These are phyloP conservation scores for Myiotriccus ornatus DNA, from an alignment of 2,797 vertebrate genomes.

Conservation along the genomic window DNA sequence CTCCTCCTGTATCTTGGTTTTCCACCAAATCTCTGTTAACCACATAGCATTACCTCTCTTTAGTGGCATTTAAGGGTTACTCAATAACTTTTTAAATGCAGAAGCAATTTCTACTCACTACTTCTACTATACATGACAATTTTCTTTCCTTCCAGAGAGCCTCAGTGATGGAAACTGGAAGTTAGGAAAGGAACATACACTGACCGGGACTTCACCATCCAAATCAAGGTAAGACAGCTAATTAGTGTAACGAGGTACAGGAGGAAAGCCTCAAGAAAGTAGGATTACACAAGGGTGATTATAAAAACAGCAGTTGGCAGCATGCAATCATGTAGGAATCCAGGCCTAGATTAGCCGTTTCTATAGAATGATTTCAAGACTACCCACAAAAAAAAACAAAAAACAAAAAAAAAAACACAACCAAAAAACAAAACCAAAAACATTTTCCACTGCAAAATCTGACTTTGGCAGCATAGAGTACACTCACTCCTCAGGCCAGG, in stretches of 20 bases:
- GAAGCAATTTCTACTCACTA: not conserved
- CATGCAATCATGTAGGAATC: not conserved
- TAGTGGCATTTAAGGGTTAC: not conserved
- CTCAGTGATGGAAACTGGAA: not conserved
- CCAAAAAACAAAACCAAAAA: no score
- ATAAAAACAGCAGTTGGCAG: not conserved
- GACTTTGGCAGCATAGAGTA: not conserved
- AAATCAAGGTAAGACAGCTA: not conserved
- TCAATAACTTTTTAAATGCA: not conserved
- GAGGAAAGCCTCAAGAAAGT: not conserved
- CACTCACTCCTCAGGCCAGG: not conserved
- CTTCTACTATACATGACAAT: not conserved
- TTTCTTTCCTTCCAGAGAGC: not conserved
- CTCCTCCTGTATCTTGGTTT: not conserved
- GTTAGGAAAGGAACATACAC: not conserved
- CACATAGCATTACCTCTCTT: not conserved
- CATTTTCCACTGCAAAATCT: not conserved
- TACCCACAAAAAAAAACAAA: not conserved
- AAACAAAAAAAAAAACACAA: no score
- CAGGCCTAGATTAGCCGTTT: not conserved
- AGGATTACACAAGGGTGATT: not conserved
- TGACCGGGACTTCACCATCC: not conserved
- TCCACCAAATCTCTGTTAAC: not conserved
- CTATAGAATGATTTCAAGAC: not conserved
- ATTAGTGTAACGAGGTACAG: not conserved